phyloP scores from a whole-genome alignment of 2,113 vertebrate species.

The Solea senegalensis region DNA sequence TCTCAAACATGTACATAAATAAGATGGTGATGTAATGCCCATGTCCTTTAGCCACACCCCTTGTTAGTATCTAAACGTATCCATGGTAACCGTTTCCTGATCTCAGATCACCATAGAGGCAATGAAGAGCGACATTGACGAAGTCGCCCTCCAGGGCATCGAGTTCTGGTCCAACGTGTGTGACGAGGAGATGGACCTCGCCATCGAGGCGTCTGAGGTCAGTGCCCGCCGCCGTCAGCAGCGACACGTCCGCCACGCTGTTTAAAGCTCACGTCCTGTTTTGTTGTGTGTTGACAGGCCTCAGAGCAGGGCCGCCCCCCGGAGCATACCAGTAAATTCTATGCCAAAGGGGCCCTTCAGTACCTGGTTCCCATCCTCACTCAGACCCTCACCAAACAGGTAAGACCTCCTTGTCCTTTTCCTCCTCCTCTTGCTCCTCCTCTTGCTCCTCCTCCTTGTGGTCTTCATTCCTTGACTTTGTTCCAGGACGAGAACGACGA shows the following conservation, averaged over 20 bases:
- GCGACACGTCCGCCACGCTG: too few species aligned
- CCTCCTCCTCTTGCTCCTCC: too few species aligned
- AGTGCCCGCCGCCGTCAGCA: slow-evolving; percentile 11
- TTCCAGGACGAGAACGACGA: slow-evolving; percentile 95
- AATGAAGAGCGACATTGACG: slow-evolving; percentile 98
- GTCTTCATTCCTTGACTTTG: too few species aligned
- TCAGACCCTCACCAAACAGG: slow-evolving; percentile 97
- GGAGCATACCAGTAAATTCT: slow-evolving; percentile 99
- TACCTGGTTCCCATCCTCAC: slow-evolving; percentile 98
- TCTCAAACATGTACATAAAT: too few species aligned
- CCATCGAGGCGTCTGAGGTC: slow-evolving; percentile 97
- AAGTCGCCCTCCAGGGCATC: slow-evolving; percentile 96
- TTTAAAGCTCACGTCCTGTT: background rate
- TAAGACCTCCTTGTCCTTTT: slow-evolving; percentile 47
- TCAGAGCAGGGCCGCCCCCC: slow-evolving; percentile 97
- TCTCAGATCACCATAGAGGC: slow-evolving; percentile 96
- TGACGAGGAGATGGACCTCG: slow-evolving; percentile 99
- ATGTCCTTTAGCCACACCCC: too few species aligned
- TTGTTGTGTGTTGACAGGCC: slow-evolving; percentile 79
- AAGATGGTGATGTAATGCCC: too few species aligned
- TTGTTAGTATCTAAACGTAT: too few species aligned
- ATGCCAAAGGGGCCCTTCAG: slow-evolving; percentile 96
- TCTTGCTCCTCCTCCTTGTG: background rate
- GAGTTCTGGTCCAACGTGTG: slow-evolving; percentile 99
- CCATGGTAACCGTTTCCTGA: background rate